These are phyloP conservation scores for Drosophila emarginata DNA, from an alignment of 2,888 invertebrate genomes.

Conservation along the genomic window DNA sequence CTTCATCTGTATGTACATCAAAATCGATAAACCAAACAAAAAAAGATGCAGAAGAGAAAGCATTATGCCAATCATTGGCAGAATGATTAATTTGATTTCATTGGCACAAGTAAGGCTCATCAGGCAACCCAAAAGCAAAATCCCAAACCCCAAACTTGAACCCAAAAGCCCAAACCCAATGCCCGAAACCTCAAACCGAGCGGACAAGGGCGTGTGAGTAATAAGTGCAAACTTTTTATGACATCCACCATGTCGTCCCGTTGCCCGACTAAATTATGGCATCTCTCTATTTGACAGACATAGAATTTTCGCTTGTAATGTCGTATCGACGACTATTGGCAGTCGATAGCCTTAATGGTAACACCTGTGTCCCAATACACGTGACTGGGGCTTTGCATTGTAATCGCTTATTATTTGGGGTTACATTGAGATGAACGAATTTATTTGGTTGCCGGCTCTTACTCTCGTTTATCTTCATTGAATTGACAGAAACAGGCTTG, in stretches of 20 bases:
- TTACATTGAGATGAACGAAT: constrained; percentile 9
- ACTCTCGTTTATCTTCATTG: constrained; percentile 62
- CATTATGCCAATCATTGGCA: constrained; percentile 46
- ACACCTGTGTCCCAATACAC: constrained; percentile 44
- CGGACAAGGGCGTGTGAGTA: constrained; percentile 43
- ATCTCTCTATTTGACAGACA: constrained; percentile 10
- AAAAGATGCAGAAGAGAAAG: not conserved
- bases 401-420: constrained; percentile 57
- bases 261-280: constrained; percentile 47
- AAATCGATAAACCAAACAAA: constrained; percentile 39
- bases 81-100: constrained; percentile 65
- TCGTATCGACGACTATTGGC: constrained; percentile 21
- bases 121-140: not conserved
- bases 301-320: constrained; percentile 20
- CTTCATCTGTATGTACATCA: not conserved
- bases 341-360: constrained; percentile 10
- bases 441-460: constrained; percentile 1
- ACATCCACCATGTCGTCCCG: constrained; percentile 35
- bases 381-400: constrained; percentile 50
- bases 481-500: constrained; percentile 42
- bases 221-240: constrained; percentile 59
- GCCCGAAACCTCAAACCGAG: constrained; percentile 7
- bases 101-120: constrained; percentile 19
- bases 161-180: not conserved
- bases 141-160: not conserved